Evolutionary conservation across 2,113 vertebrate genomes (phyloP), one percentile per base, ranked within the genome.

Genomic region (Chrysochloris asiatica): DNA sequence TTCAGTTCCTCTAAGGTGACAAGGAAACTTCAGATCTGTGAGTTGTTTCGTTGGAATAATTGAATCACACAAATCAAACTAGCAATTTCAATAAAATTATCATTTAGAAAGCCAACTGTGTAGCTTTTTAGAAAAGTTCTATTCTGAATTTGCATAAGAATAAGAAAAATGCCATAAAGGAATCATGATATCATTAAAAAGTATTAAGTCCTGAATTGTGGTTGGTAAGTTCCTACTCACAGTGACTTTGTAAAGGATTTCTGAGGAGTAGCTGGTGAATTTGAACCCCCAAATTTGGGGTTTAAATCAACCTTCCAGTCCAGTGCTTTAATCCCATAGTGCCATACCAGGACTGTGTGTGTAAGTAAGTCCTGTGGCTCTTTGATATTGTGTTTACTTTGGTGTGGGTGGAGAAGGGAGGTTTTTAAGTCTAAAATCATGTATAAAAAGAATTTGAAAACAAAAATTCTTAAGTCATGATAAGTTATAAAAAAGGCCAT

Each of bases 101-200:
- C 43, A 90, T 52, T 92, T 54, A 75, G 54, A 13, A 47, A 22
- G n/a, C n/a, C n/a, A n/a, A 76, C 0, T 47, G 5, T 33, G 38
- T 11, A 93, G 41, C 17, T 73, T 78, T 84, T 94, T 65, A 71
- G 21, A 71, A 65, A 86, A 90, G 41, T 65, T 92, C 77, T 61
- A 92, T n/a, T 63, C 50, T 73, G 26, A 88, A 69, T 81, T 54
- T 69, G 16, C n/a, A 43, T 4, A 87, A 59, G 59, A 28, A 24
- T 41, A 89, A 19, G 69, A 83, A 90, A 14, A 83, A 95, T n/a
- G n/a, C 92, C n/a, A 92, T 71, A 78, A 86, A 50, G 16, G 16
- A n/a, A 5, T 26, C 61, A 92, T 19, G 41, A 61, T 48, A 33
- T 6, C 9, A 73, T 78, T 54, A 67, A 41, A 91, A n/a, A n/a